phyloP scores from a whole-genome alignment of 2,888 invertebrate species.

The Campoplex capitator region DNA sequence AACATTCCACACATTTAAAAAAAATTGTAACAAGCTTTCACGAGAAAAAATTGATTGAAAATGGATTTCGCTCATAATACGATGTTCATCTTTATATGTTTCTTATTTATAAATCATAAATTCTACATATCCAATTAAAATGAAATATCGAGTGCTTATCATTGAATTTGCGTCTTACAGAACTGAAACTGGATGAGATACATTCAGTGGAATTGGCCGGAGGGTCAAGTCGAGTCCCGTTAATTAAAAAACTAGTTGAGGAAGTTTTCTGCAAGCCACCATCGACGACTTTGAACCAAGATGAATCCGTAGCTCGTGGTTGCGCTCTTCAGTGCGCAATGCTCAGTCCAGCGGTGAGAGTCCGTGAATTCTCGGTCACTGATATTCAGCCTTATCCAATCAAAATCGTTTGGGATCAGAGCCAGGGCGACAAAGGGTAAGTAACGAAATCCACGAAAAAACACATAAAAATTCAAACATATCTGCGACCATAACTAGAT shows the following conservation, averaged over 20 bases:
- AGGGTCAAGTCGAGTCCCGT: constrained; percentile 97
- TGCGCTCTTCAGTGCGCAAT: constrained; percentile 99
- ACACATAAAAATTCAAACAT: background rate
- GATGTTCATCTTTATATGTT: too few relatives aligned
- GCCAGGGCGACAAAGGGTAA: constrained; percentile 87
- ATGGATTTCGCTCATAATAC: too few relatives aligned
- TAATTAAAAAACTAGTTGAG: constrained; percentile 95
- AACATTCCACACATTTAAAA: too few relatives aligned
- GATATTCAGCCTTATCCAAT: constrained; percentile 97
- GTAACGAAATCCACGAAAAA: constrained; percentile 54
- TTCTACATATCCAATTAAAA: too few relatives aligned
- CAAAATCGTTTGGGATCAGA: constrained; percentile 92
- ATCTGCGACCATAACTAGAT: background rate
- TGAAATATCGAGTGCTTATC: background rate
- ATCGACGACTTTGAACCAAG: constrained; percentile 98
- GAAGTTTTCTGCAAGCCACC: constrained; percentile 94
- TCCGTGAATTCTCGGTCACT: constrained; percentile 96
- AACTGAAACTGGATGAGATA: constrained; percentile 93
- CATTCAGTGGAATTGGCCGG: constrained; percentile 98
- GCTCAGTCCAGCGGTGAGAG: constrained; percentile 98
- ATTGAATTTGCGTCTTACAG: constrained; percentile 84
- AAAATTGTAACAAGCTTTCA: too few relatives aligned
- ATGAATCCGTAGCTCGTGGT: constrained; percentile 98
- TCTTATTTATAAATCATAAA: too few relatives aligned
- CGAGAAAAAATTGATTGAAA: background rate